A percentile compares a stretch with the other conserved stretches of the same genome.
phyloP scores from a whole-genome alignment of 2,113 vertebrate species.

The Halichoeres trimaculatus region DNA sequence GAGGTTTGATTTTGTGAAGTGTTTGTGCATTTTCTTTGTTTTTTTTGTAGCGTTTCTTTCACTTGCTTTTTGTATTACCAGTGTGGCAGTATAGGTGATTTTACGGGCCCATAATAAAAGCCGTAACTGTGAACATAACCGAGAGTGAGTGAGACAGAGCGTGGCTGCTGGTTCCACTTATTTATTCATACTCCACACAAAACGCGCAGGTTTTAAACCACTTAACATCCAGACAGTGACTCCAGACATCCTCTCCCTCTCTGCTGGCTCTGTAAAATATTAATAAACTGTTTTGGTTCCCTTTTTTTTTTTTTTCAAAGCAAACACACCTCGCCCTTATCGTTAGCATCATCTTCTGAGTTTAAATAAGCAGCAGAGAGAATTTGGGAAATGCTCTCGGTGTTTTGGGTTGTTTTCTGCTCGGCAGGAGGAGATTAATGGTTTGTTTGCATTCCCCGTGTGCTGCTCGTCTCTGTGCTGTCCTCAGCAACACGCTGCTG shows the following conservation, averaged over 20 bases:
- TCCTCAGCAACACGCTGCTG: constrained; percentile 41
- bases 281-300: constrained; percentile 24
- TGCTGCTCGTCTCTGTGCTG: constrained; percentile 36
- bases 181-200: constrained; percentile 37
- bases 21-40: not conserved
- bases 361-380: constrained; percentile 31
- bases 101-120: constrained; percentile 24
- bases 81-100: constrained; percentile 30
- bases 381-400: constrained; percentile 33
- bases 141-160: constrained; percentile 6
- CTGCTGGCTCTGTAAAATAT: constrained; percentile 32
- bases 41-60: not conserved
- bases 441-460: constrained; percentile 61
- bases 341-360: constrained; percentile 20
- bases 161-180: constrained; percentile 25
- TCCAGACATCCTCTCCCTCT: not conserved
- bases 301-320: constrained; percentile 19
- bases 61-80: constrained; percentile 16
- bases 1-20: not conserved
- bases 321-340: constrained; percentile 23
- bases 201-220: constrained; percentile 24
- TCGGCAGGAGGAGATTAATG: constrained; percentile 56
- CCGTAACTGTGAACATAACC: constrained; percentile 13
- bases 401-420: constrained; percentile 36
- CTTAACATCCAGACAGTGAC: constrained; percentile 3